Percentiles rank a stretch among this genome's conserved stretches.
phyloP scores from a whole-genome alignment of 2,113 vertebrate genomes.

The Emydura subglobosa region DNA sequence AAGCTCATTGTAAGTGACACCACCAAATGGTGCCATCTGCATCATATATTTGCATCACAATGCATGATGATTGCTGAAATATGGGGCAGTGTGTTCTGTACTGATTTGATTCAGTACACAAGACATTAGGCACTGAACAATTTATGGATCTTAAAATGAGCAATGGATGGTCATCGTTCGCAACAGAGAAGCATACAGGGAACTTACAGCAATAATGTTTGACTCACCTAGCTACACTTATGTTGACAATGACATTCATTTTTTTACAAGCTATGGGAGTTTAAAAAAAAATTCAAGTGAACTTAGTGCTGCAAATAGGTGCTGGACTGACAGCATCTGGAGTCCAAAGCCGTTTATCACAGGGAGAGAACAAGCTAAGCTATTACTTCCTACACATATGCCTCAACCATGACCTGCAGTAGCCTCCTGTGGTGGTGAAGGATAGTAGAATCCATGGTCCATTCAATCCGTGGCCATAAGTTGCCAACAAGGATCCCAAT shows the following conservation, averaged over 20 bases:
- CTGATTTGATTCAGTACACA: neutral
- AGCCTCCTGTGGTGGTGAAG: neutral
- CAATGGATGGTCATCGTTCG: neutral
- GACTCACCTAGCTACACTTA: neutral
- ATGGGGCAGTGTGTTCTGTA: neutral
- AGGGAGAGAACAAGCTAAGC: neutral
- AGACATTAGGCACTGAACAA: neutral
- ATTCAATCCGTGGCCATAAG: neutral
- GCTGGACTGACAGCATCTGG: neutral
- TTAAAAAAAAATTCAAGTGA: neutral
- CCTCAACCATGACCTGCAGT: neutral
- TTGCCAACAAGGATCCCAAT: neutral
- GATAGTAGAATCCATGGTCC: neutral
- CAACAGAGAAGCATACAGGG: neutral
- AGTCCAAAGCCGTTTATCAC: neutral
- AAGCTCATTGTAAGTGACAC: neutral
- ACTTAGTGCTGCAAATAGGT: neutral
- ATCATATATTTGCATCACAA: neutral
- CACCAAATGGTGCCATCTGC: neutral
- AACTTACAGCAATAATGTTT: neutral
- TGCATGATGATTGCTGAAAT: neutral
- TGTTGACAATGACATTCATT: neutral
- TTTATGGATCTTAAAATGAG: neutral
- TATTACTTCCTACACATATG: neutral
- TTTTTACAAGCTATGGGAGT: neutral